Percentiles rank a stretch among this genome's conserved stretches.
phyloP scores from a whole-genome alignment of 1,140 invertebrate species.

The Penaeus japonicus region DNA sequence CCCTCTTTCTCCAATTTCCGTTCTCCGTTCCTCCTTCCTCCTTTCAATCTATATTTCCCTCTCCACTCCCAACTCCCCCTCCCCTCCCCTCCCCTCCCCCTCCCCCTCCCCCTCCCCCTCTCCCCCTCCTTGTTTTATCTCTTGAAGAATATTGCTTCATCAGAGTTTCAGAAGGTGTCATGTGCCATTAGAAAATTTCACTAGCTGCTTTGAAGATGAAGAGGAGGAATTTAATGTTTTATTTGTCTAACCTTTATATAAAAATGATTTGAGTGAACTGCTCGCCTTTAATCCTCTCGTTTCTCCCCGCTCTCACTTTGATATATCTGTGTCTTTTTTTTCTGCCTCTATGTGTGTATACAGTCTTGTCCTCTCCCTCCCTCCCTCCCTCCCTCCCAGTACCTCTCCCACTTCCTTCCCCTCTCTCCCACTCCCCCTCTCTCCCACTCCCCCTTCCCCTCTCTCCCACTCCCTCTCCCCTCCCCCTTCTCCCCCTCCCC shows the following conservation, averaged over 20 bases:
- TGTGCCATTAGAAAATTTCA: too few relatives aligned
- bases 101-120: background rate
- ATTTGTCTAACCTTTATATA: too few relatives aligned
- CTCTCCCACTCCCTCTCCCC: too few relatives aligned
- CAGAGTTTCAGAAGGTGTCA: too few relatives aligned
- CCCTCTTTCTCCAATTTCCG: background rate
- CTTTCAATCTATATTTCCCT: background rate
- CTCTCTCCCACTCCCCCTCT: too few relatives aligned
- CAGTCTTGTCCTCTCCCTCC: background rate
- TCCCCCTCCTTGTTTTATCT: background rate
- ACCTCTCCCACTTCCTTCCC: background rate
- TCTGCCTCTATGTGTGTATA: background rate
- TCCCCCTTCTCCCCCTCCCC: too few relatives aligned
- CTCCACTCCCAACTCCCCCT: background rate
- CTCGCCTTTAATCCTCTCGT: background rate
- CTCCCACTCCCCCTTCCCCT: too few relatives aligned
- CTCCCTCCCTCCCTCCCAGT: too few relatives aligned
- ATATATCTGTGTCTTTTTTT: background rate
- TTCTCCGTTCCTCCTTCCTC: slow-evolving; percentile 11
- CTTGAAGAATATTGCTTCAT: too few relatives aligned
- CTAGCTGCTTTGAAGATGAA: too few relatives aligned
- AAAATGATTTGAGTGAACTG: too few relatives aligned
- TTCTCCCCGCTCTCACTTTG: background rate
- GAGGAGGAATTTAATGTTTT: too few relatives aligned
- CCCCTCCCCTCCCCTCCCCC: slow-evolving; percentile 1